Base-by-base conservation (phyloP, 2,888 invertebrate genomes). In the Linnaemya tessellans region DNA sequence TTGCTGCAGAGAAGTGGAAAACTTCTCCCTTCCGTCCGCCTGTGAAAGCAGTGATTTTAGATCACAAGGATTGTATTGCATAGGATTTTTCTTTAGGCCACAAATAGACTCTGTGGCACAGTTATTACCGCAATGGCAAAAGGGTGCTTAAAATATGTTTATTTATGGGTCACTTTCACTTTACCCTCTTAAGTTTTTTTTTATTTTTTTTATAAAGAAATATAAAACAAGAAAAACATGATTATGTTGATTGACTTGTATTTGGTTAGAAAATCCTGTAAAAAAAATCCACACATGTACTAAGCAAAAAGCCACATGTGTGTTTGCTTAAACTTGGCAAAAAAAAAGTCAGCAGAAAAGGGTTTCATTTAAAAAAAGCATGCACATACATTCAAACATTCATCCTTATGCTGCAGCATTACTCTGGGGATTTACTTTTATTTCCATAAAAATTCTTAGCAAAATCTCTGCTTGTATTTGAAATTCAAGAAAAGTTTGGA, bases 191-290 rank as follows among this genome's bases (percentile, higher is more conserved):
- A 54, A 65, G 49, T 56, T 18, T 62, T 49, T 78, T 49, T 46
- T 22, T 20, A 25, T 13, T 46, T 67, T 67, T n/a, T 10, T 3
- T 10, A 60, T 51, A 11, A 65, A 9, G 15, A 65, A 22, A 71
- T 71, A 49, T 35, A 70, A 56, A 51, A 71, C 25, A 30, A 71
- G 67, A 15, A 51, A 62, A 74, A 71, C 79, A 79, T 85, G 82
- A 85, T 85, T 85, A 82, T 82, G 79, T 85, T 85, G 82, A 85
- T 85, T 85, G 85, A 85, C 85, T 85, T 82, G 79, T 85, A 82
- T 85, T 85, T 85, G 82, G 82, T 82, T 85, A 82, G 85, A 82
- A 75, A 85, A 82, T 82, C 82, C 79, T 65, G 58, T 75, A 82
- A 82, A 81, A 79, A 30, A 64, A 62, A 49, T 60, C 38, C 38